These are phyloP conservation scores for Nomia melanderi DNA, from an alignment of 1,140 invertebrate genomes.

Conservation along the genomic window DNA sequence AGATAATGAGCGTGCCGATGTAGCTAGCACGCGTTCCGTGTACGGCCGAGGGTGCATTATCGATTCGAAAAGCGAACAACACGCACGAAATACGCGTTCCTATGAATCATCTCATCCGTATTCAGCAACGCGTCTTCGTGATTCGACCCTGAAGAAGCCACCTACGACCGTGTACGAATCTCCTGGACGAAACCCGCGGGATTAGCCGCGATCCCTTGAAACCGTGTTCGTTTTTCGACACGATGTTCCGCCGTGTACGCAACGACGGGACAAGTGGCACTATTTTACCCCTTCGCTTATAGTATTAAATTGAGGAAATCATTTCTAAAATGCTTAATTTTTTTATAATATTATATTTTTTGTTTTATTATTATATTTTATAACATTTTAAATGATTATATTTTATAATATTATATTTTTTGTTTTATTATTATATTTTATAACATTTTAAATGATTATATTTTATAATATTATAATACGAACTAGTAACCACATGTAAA, in stretches of 20 bases:
- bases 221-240: background rate
- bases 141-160: conserved; percentile 42
- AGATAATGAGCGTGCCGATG: conserved; percentile 49
- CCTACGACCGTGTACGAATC: conserved; percentile 20
- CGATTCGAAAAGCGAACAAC: conserved; percentile 51
- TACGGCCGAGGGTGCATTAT: conserved; percentile 30
- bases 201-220: conserved; percentile 20
- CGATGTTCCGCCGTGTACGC: background rate
- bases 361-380: too few species aligned
- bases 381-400: too few species aligned
- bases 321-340: too few species aligned
- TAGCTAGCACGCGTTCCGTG: conserved; percentile 41
- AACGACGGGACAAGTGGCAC: conserved; percentile 10
- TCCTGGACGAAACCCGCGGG: background rate
- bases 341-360: too few species aligned
- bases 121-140: conserved; percentile 24
- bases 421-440: too few species aligned
- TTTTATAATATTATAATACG: too few species aligned
- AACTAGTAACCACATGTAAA: too few species aligned
- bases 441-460: too few species aligned
- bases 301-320: too few species aligned
- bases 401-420: too few species aligned
- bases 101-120: conserved; percentile 53
- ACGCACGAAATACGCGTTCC: conserved; percentile 38
- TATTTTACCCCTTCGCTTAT: background rate